Conservation (phyloP, 2,888 invertebrate species). For the Standfussiana lucernea region DNA sequence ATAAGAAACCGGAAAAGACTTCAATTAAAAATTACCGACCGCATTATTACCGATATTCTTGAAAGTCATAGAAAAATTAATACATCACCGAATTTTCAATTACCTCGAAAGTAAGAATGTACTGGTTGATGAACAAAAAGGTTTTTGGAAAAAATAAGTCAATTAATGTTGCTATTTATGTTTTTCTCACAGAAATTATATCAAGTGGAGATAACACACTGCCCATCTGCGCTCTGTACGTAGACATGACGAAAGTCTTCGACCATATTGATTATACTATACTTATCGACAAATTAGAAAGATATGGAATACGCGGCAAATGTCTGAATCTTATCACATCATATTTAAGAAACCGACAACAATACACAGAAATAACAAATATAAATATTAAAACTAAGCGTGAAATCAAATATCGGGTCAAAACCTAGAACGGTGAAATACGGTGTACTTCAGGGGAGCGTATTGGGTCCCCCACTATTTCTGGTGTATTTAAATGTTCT, state of each 20-base stretch:
- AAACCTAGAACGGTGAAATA: background rate
- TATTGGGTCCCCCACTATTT: too few relatives aligned
- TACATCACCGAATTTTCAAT: background rate
- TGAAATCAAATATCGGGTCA: background rate
- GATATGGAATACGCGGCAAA: background rate
- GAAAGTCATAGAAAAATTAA: background rate
- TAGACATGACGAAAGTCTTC: slow-evolving; percentile 8
- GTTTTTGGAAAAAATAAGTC: background rate
- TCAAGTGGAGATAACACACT: background rate
- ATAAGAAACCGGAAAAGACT: background rate
- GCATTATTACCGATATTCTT: background rate
- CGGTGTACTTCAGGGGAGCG: too few relatives aligned
- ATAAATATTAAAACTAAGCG: background rate
- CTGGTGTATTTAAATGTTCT: too few relatives aligned
- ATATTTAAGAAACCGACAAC: background rate
- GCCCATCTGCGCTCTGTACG: background rate
- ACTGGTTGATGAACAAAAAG: background rate
- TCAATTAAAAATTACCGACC: background rate
- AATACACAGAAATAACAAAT: background rate
- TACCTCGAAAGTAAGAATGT: background rate
- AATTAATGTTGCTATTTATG: background rate
- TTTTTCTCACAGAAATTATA: background rate
- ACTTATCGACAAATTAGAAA: background rate
- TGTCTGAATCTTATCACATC: background rate
- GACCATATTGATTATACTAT: background rate